Base-by-base conservation (phyloP, 53 echinoderm and acorn worm genomes). In the Patiria pectinifera region DNA sequence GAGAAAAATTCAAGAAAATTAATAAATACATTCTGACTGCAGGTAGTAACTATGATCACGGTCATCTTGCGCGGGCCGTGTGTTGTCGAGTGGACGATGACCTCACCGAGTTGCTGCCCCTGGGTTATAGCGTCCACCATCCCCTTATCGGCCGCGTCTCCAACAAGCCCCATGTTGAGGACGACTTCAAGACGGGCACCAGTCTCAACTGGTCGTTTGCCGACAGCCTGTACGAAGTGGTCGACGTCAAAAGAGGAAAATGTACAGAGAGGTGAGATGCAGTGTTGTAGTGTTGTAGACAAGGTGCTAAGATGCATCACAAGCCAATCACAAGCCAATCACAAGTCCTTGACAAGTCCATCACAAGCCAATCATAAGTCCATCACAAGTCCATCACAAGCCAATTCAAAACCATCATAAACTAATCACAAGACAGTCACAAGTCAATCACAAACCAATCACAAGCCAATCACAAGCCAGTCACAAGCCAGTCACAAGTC, bases 171-270 rank as follows among this genome's bases (percentile, higher is more conserved):
- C 80, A 72, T 4, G 83, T 93, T 45, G 85, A 91, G 82, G 81
- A 93, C 49, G 96, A 95, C 81, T 45, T 71, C 60, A 82, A 92
- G 59, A 83, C 87, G 4, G 93, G 82, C 6, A 53, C 93, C 69
- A 99, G 99, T 62, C 85, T 99, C 47, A 99, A 99, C 69, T 96
- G 97, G 95, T 96, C 97, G 49, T 92, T 85, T 86, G 97, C 91
- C 7, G 99, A 99, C 87, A 88, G 62, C 47, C 82, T 91, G 84
- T 99, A 92, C 88, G 99, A 99, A 89, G 96, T 96, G 16, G 89
- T 97, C 15, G 96, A 97, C 82, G 85, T 93, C 46, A 94, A 80
- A 4, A 84, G 76, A 15, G 99, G 99, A 18, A 79, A 91, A 72
- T 86, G 83, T 71, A 93, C 92, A 15, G 95, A 95, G 71, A 89